Evolutionary conservation across 2,113 vertebrate genomes (phyloP), one percentile per base, ranked within the genome.

Genomic region (Corvus hawaiiensis): DNA sequence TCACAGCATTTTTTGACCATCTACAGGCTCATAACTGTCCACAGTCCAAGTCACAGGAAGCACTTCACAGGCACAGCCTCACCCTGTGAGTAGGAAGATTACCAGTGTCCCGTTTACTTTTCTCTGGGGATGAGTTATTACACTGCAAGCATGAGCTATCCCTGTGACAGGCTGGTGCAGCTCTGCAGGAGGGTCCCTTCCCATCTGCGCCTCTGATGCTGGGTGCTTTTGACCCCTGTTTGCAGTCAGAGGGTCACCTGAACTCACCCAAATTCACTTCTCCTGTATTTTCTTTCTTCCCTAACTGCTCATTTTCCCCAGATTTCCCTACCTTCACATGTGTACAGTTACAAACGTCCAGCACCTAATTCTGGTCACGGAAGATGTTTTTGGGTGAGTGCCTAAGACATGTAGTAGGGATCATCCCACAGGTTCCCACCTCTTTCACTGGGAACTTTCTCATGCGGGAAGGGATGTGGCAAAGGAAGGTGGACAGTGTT

Each of bases 401-500:
- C 37, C 21, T 11, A 24, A 58, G 27, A 32, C 10, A n/a, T 8
- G 10, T 21, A 14, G 32, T 58, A 39, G 14, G 16, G 28, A 12
- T 64, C 17, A 54, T n/a, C n/a, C 46, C 4, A 2, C 16, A 56
- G 26, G 30, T 75, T 30, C 33, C 61, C 41, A 35, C 16, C 7
- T 81, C 73, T 87, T 69, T 37, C 55, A 33, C 17, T 44, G 76
- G 24, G 17, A n/a, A 11, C 63, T n/a, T 89, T 14, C 43, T 81
- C 20, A 7, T 1, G 2, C 0, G 1, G 48, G 68, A 84, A 63
- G 55, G 26, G 18, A 30, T 51, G 30, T 30, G 17, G n/a, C 77
- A 66, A 62, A 62, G 41, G 24, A 44, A 49, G 46, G 16, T 48
- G 19, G 39, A 23, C 6, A 10, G 15, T 13, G 16, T 64, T 80